Conservation (phyloP, 2,113 vertebrate genomes). For the Nestor notabilis region DNA sequence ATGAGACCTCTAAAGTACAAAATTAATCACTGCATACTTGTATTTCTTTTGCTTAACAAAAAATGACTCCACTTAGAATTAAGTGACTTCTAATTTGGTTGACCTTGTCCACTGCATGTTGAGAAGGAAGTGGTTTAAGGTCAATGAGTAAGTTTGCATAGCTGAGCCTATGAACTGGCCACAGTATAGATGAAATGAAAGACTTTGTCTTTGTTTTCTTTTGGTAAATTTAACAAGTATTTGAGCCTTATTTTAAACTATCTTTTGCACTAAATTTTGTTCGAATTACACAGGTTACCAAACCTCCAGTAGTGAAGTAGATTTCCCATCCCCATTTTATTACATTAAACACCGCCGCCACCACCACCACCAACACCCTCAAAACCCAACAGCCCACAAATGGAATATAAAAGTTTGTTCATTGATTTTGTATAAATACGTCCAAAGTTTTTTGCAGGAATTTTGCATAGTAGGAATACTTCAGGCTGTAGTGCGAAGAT, state of each 20-base stretch:
- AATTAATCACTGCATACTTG: neutral
- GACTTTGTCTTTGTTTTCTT: neutral
- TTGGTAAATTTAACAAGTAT: neutral
- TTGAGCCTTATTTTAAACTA: neutral
- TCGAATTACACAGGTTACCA: neutral
- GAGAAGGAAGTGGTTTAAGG: neutral
- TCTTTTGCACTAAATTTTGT: neutral
- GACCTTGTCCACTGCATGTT: neutral
- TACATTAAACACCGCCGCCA: neutral
- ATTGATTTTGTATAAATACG: neutral
- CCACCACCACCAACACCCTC: too few species aligned
- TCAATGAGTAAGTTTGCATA: neutral
- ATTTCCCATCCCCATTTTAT: neutral
- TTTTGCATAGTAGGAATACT: neutral
- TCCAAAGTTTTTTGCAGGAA: neutral
- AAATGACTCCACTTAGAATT: neutral
- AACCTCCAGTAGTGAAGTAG: neutral
- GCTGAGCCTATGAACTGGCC: neutral
- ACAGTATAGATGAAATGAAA: neutral
- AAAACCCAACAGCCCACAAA: neutral
- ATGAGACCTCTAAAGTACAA: neutral
- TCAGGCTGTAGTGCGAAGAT: constrained; percentile 13
- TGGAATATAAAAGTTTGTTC: neutral
- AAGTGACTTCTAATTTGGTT: neutral
- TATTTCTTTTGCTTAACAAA: neutral